Evolutionary conservation across 1,140 invertebrate genomes (phyloP).

Genomic region (Zaprionus lachaisei): DNA sequence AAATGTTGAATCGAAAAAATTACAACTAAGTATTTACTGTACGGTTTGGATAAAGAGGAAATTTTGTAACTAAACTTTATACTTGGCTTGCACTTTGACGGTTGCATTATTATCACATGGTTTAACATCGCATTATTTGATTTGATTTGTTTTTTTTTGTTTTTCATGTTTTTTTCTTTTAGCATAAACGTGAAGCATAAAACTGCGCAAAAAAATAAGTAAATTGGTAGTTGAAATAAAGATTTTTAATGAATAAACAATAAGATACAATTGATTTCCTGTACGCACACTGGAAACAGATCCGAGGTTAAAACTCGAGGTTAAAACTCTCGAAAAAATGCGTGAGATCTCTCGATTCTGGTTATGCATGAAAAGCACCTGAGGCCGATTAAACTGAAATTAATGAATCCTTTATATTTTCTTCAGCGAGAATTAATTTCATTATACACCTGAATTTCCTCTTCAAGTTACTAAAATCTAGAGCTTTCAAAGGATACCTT

Average conservation of each 20-base stretch:
- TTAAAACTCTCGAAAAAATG: neutral
- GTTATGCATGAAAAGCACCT: conserved; percentile 76
- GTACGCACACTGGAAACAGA: conserved; percentile 11
- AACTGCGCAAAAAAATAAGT: conserved; percentile 56
- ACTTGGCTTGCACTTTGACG: conserved; percentile 79
- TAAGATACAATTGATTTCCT: conserved; percentile 22
- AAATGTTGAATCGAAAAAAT: conserved; percentile 80
- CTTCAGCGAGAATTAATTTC: neutral
- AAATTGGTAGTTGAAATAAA: conserved; percentile 28
- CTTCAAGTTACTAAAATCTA: neutral
- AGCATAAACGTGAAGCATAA: conserved; percentile 67
- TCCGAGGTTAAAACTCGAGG: conserved; percentile 4
- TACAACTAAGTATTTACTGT: conserved; percentile 81
- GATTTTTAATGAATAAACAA: conserved; percentile 14
- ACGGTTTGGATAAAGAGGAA: conserved; percentile 84
- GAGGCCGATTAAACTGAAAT: neutral
- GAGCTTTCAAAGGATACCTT: neutral
- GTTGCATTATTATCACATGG: conserved; percentile 67
- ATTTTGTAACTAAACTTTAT: conserved; percentile 84
- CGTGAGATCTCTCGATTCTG: neutral
- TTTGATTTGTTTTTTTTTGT: conserved; percentile 45
- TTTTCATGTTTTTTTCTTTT: conserved; percentile 35
- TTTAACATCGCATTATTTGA: conserved; percentile 68
- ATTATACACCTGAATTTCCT: neutral
- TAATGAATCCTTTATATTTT: neutral